phyloP scores from a whole-genome alignment of 2,797 vertebrate genomes.

The Mycteria americana region DNA sequence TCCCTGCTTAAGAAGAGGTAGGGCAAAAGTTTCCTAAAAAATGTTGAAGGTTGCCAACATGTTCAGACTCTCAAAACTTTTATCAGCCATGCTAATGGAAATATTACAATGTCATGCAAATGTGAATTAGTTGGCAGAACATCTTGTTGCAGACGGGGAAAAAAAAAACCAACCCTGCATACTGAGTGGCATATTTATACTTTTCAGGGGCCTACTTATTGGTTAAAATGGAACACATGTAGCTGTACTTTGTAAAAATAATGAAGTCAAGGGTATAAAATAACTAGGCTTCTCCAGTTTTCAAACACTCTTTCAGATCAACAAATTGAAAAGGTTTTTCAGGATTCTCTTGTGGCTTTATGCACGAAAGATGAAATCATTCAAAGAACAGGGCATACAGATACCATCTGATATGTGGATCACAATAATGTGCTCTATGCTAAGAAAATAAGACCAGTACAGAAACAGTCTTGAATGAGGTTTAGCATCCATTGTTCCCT shows the following conservation, averaged over 20 bases:
- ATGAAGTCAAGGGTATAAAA: conserved; percentile 21
- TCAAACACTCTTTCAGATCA: background rate
- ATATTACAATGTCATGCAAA: conserved; percentile 48
- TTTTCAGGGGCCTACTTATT: conserved; percentile 7
- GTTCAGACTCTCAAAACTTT: background rate
- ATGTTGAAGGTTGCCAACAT: background rate
- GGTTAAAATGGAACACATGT: conserved; percentile 44
- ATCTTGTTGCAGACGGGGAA: conserved; percentile 5
- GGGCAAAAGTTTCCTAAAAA: background rate
- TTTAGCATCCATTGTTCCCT: conserved; percentile 49
- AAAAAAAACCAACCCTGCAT: background rate
- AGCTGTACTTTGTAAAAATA: conserved; percentile 11
- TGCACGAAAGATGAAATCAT: background rate
- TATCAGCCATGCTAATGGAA: conserved; percentile 11
- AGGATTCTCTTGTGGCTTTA: conserved; percentile 27
- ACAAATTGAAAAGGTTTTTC: conserved; percentile 33
- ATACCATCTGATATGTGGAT: conserved; percentile 28
- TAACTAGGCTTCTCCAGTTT: background rate
- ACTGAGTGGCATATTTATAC: conserved; percentile 39
- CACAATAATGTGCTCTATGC: background rate
- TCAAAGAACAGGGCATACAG: background rate
- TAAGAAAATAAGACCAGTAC: conserved; percentile 27
- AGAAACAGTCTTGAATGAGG: conserved; percentile 32
- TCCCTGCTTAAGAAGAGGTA: background rate
- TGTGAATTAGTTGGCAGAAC: conserved; percentile 52